These are phyloP conservation scores for Aptenodytes patagonicus DNA, from an alignment of 2,113 vertebrate species.

Conservation along the genomic window DNA sequence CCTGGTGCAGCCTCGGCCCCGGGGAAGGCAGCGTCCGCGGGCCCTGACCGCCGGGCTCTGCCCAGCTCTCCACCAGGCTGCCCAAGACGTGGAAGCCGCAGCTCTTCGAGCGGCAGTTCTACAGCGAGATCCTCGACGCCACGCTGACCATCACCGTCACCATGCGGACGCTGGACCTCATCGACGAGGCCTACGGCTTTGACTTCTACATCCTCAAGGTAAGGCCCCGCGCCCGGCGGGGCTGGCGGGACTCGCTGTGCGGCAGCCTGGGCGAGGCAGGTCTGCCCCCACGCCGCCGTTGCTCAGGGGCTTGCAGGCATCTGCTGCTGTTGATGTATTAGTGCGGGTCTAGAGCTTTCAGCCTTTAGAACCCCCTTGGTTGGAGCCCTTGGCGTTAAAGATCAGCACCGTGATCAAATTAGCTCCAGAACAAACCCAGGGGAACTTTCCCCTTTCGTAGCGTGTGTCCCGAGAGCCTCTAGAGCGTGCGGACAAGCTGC, in stretches of 20 bases:
- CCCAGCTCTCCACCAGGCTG: slow-evolving; percentile 81
- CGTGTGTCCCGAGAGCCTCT: rapidly evolving
- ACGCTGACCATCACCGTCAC: slow-evolving; percentile 86
- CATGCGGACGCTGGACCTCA: slow-evolving; percentile 84
- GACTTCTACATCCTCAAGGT: slow-evolving; percentile 96
- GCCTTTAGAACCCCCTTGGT: rapidly evolving
- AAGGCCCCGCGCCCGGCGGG: not conserved
- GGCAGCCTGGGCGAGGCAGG: rapidly evolving
- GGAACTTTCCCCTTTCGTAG: rapidly evolving
- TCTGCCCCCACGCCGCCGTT: rapidly evolving
- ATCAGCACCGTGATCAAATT: rapidly evolving
- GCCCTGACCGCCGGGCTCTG: rapidly evolving
- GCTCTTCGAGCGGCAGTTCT: slow-evolving; percentile 84
- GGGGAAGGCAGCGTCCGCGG: too few relatives aligned
- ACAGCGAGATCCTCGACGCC: slow-evolving; percentile 92
- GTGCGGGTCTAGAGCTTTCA: not conserved
- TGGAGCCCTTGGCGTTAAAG: not conserved
- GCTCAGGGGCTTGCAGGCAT: rapidly evolving
- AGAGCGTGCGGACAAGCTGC: rapidly evolving
- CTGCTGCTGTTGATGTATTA: too few relatives aligned
- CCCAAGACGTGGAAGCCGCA: slow-evolving; percentile 91
- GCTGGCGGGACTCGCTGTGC: rapidly evolving
- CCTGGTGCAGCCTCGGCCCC: not conserved
- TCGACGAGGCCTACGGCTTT: slow-evolving; percentile 87
- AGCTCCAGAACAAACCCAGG: not conserved